Evolutionary conservation across 2,797 vertebrate genomes (phyloP), one percentile per base, ranked within the genome.

Genomic region (Urophycis tenuis): DNA sequence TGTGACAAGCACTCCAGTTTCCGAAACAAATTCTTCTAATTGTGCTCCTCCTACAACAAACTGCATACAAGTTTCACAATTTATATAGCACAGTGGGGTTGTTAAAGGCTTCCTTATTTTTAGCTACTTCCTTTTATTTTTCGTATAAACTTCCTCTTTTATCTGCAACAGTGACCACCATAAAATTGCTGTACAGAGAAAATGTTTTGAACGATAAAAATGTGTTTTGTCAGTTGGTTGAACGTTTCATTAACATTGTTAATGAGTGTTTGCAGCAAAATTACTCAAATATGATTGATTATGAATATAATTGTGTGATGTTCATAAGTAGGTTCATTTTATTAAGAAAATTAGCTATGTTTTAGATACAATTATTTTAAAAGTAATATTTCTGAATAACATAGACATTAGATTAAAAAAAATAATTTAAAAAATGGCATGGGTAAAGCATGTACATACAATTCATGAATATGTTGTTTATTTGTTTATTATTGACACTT

Each of bases 91-190:
- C 86, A 81, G 77, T 85, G 83, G 82, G 83, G 81, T 71, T 7
- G 31, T 71, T 71, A 29, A 5, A 82, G 76, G 82, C 93, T 94
- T 95, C 94, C 94, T 94, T 90, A 90, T 93, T 94, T 94, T 87
- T 14, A 88, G 81, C 80, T 53, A 93, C 93, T 94, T 94, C 92
- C 93, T 94, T 94, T 89, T 78, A 88, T 19, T 6, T 32, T 19
- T 87, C 83, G 79, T 30, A 77, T 83, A 79, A 39, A 92, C 92
- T 93, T 93, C 92, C 90, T 85, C 82, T 88, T 88, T 90, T 89
- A 88, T 83, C 75, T 77, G 72, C 76, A 87, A 81, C 78, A 79
- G 78, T 90, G 90, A 91, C 86, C 86, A 87, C 77, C n/a, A 36
- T 35, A 71, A n/a, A 32, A 73, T 79, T 79, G 75, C 78, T 71